Evolutionary conservation across 2,797 vertebrate species (phyloP), one percentile per base, ranked within the genome.

Genomic region (Diplodus puntazzo): DNA sequence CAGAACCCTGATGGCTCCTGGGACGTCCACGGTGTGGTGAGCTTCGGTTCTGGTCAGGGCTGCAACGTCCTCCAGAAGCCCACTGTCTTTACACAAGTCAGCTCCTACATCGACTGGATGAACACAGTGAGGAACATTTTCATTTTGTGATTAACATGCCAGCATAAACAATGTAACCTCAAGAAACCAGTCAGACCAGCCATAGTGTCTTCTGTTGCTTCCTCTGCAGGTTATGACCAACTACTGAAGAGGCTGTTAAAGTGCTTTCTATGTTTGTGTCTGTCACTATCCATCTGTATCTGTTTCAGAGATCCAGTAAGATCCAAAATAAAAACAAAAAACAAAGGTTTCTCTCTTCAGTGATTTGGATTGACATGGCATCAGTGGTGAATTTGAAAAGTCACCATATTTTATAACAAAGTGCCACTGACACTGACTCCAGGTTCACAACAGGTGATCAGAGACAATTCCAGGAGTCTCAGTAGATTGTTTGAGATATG

Each of bases 51-150:
- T 0, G 77, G 91, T 0, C 12, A 87, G 55, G 79, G 93, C 79
- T 97, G 96, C 90, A 97, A 97, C 52, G 85, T 89, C 1, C 1
- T 0, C 18, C 95, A 96, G 89, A 97, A 96, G 84, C 96, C 97
- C 0, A 93, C 95, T 0, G 95, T 97, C 83, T 97, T 96, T 85
- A 96, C 96, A 11, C 91, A 93, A 0, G 96, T 96, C 77, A 96
- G 94, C 25, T 92, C 93, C 78, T 96, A 94, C 91, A 90, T 84
- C n/a, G 16, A 64, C 87, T 97, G 97, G 96, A 96, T 97, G 76
- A 85, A 88, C 25, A 45, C 78, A 54, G 96, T 97, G 82, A 92
- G 95, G 2, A 69, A 52, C 48, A 49, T 17, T 60, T 69, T 72
- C 49, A 46, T 54, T 76, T 69, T 42, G n/a, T 30, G 9, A 49